Percentiles rank a stretch among this genome's conserved stretches.
phyloP scores from a whole-genome alignment of 30 jellyfish, hydroid and myxozoan genomes.

The Clytia hemisphaerica region DNA sequence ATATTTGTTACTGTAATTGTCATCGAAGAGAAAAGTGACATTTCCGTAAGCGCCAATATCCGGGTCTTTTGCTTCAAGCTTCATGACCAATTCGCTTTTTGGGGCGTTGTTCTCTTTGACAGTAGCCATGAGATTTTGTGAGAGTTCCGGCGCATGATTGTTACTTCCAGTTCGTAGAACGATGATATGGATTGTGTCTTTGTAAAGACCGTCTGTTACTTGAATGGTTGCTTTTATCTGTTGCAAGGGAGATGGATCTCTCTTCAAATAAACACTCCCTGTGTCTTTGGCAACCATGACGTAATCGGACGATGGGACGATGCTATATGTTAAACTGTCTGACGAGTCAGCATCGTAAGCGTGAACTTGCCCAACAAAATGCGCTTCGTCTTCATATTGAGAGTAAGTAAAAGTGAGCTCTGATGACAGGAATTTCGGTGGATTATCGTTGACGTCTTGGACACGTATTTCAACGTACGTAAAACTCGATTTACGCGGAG shows the following conservation, averaged over 20 bases:
- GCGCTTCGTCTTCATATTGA: constrained; percentile 33
- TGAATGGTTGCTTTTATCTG: too few species aligned
- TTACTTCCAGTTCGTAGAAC: constrained; percentile 20
- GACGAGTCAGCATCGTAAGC: constrained; percentile 64
- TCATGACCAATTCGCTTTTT: constrained; percentile 1
- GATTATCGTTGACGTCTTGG: constrained; percentile 72
- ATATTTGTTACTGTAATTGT: constrained; percentile 3
- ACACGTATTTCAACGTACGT: constrained; percentile 47
- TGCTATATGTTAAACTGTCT: constrained; percentile 36
- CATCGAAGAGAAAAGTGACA: constrained; percentile 20
- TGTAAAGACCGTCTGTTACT: too few species aligned
- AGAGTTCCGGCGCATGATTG: constrained; percentile 4
- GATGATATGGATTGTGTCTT: too few species aligned
- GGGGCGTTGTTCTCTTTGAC: constrained; percentile 1
- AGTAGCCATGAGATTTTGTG: background rate
- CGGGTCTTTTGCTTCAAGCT: constrained; percentile 4
- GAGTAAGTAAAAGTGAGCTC: constrained; percentile 46
- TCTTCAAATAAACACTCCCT: constrained; percentile 1
- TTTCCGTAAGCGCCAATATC: constrained; percentile 31
- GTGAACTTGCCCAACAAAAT: constrained; percentile 77
- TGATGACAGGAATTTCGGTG: constrained; percentile 51
- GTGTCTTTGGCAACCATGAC: background rate
- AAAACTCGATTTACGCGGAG: constrained; percentile 52
- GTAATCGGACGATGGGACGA: constrained; percentile 33
- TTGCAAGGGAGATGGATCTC: too few species aligned